Conservation (phyloP, 2,888 invertebrate species). For the Philhelius pedissequus region DNA sequence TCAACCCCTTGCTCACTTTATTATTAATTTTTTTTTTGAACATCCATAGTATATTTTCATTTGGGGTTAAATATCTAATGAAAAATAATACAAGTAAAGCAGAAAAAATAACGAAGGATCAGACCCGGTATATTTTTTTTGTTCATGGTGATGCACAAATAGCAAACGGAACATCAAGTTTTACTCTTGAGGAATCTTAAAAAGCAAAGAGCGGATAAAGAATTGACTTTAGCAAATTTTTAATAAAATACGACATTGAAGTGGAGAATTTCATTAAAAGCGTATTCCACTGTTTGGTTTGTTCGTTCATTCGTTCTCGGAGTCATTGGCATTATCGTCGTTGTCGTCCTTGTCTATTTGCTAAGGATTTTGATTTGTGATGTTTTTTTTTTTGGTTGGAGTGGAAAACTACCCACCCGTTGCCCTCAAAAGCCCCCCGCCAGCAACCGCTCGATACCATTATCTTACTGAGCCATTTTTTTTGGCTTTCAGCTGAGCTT, state of each 20-base stretch:
- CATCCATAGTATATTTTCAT: slow-evolving; percentile 50
- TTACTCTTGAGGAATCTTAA: slow-evolving; percentile 70
- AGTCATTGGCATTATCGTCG: slow-evolving; percentile 38
- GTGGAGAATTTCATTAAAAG: slow-evolving; percentile 72
- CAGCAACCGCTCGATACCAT: not conserved
- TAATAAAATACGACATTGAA: slow-evolving; percentile 73
- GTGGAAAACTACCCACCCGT: slow-evolving; percentile 30
- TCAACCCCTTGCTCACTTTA: not conserved
- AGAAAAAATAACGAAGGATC: slow-evolving; percentile 40
- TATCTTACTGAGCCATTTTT: slow-evolving; percentile 45
- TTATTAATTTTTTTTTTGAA: not conserved
- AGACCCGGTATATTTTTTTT: slow-evolving; percentile 21
- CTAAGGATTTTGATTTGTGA: slow-evolving; percentile 61
- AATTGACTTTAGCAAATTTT: slow-evolving; percentile 73
- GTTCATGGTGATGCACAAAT: slow-evolving; percentile 39
- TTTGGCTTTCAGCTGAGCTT: slow-evolving; percentile 28
- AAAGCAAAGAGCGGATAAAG: slow-evolving; percentile 69
- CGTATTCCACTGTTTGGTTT: slow-evolving; percentile 65
- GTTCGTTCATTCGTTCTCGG: slow-evolving; percentile 59
- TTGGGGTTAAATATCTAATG: slow-evolving; percentile 66
- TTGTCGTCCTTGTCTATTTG: slow-evolving; percentile 61
- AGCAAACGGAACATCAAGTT: slow-evolving; percentile 69
- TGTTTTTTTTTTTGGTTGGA: not conserved
- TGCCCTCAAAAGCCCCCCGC: not conserved
- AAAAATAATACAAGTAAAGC: slow-evolving; percentile 55